These are phyloP conservation scores for Drosophila dives DNA, from an alignment of 2,888 invertebrate genomes.

Conservation along the genomic window DNA sequence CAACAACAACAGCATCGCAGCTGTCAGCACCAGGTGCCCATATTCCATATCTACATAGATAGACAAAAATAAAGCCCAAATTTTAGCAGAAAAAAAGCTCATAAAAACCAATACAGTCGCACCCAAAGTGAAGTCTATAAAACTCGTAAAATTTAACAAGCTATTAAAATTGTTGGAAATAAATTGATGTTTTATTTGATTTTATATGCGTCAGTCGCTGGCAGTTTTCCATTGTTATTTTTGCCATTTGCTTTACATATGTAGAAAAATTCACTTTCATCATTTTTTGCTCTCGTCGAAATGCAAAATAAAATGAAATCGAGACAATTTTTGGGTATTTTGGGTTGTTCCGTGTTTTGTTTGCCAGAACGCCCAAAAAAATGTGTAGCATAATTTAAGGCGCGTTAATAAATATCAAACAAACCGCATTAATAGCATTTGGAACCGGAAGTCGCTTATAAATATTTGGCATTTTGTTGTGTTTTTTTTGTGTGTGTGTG, in stretches of 20 bases:
- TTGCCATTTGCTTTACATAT: constrained; percentile 23
- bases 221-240: constrained; percentile 14
- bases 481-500: constrained; percentile 12
- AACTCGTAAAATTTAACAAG: constrained; percentile 25
- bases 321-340: constrained; percentile 14
- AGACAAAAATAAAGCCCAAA: constrained; percentile 33
- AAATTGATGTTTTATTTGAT: constrained; percentile 54
- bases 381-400: constrained; percentile 68
- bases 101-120: constrained; percentile 18
- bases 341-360: constrained; percentile 29
- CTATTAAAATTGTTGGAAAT: constrained; percentile 48
- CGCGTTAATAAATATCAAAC: constrained; percentile 55
- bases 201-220: constrained; percentile 46
- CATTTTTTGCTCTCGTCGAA: constrained; percentile 54
- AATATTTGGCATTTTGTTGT: constrained; percentile 41
- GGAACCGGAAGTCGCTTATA: constrained; percentile 34
- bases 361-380: constrained; percentile 19
- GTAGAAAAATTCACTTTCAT: constrained; percentile 60
- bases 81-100: constrained; percentile 35
- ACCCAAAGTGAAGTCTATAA: constrained; percentile 17
- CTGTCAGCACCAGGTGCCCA: constrained; percentile 58
- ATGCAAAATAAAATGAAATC: constrained; percentile 67
- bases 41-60: constrained; percentile 9
- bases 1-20: constrained; percentile 36
- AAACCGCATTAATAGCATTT: constrained; percentile 17